Percentiles rank a stretch among this genome's conserved stretches.
Evolutionary conservation across 2,888 invertebrate species (phyloP).

Genomic region (Neocrepidodera transversa): DNA sequence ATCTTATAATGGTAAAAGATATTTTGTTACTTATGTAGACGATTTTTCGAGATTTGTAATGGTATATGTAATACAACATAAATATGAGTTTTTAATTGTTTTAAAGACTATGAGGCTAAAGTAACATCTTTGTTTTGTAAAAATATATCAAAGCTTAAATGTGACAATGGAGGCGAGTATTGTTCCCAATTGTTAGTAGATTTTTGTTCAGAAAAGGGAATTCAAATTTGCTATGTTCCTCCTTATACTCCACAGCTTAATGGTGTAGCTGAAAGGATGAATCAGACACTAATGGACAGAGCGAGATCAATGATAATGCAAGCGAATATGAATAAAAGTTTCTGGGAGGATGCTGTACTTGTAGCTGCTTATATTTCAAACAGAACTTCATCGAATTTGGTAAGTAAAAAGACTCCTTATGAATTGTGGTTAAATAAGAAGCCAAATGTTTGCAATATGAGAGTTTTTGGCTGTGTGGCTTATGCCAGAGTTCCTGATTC

Average conservation of each 20-base stretch:
- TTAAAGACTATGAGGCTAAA: too few relatives aligned
- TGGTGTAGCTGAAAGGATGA: constrained; percentile 33
- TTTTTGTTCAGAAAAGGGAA: too few relatives aligned
- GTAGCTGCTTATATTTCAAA: constrained; percentile 29
- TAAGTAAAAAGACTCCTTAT: background rate
- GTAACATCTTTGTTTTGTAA: too few relatives aligned
- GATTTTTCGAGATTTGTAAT: too few relatives aligned
- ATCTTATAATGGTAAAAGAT: too few relatives aligned
- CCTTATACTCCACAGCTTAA: constrained; percentile 32
- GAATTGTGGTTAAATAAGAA: constrained; percentile 2
- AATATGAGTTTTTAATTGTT: too few relatives aligned
- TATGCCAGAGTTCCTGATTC: too few relatives aligned
- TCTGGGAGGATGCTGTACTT: constrained; percentile 29
- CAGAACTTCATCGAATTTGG: constrained; percentile 22
- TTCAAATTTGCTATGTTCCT: constrained; percentile 11
- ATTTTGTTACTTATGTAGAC: too few relatives aligned
- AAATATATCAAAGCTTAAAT: too few relatives aligned
- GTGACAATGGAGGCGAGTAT: too few relatives aligned
- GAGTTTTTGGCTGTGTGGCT: constrained; percentile 30
- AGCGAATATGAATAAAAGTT: constrained; percentile 19
- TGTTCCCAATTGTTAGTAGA: too few relatives aligned
- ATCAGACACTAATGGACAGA: constrained; percentile 29
- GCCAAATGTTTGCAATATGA: constrained; percentile 31
- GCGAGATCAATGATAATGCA: constrained; percentile 31
- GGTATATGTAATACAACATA: too few relatives aligned